phyloP scores from a whole-genome alignment of 2,888 invertebrate species.

The Phortica okadai region DNA sequence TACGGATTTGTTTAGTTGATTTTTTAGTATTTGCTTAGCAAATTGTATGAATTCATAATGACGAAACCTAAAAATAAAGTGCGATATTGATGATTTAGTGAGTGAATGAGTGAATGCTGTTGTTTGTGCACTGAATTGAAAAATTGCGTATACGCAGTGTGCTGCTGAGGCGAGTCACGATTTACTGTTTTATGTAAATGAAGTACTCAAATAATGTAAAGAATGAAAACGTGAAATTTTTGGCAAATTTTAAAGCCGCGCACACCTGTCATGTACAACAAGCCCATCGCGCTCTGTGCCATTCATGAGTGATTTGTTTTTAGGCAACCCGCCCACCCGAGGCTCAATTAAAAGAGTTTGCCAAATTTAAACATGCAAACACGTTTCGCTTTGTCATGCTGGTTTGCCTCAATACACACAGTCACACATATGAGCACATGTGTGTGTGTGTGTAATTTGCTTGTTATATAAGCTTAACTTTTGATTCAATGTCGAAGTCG shows the following conservation, averaged over 20 bases:
- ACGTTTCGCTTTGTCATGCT: slow-evolving; percentile 5
- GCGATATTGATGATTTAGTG: no score
- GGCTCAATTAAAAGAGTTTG: slow-evolving; percentile 27
- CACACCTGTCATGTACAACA: no score
- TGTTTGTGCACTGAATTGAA: not conserved
- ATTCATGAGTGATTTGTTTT: no score
- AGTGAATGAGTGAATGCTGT: no score
- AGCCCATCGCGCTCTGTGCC: no score
- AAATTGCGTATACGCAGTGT: slow-evolving; percentile 43
- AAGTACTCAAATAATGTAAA: no score
- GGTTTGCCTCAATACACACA: not conserved
- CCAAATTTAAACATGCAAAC: slow-evolving; percentile 3
- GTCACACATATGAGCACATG: not conserved
- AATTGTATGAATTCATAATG: slow-evolving; percentile 10
- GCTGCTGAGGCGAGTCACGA: not conserved
- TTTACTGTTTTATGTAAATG: no score
- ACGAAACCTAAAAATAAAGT: no score
- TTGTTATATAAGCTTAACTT: slow-evolving; percentile 16
- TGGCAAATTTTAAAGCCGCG: no score
- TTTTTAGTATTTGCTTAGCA: not conserved
- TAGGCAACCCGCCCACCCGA: no score
- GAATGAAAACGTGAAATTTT: no score
- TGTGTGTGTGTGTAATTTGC: not conserved
- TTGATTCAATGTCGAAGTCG: slow-evolving; percentile 22
- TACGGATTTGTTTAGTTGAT: no score